Conservation (phyloP, 2,113 vertebrate species). For the Eleginops maclovinus region DNA sequence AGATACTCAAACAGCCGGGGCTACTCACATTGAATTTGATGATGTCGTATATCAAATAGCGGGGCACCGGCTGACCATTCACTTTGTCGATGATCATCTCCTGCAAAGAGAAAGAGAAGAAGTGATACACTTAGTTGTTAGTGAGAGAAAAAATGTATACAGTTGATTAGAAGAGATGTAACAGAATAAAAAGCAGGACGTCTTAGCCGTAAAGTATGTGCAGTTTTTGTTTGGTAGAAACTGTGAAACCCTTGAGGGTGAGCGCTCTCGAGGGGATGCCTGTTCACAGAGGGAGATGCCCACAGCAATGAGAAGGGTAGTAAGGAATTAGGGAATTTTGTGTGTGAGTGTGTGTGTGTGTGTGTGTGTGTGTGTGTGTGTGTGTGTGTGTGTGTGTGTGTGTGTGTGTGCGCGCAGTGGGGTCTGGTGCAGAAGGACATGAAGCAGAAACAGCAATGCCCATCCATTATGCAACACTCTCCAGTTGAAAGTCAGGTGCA, state of each 20-base stretch:
- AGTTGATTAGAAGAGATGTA: background rate
- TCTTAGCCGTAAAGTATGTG: background rate
- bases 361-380: constrained; percentile 8
- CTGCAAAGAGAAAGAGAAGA: constrained; percentile 81
- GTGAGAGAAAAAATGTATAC: background rate
- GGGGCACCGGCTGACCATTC: constrained; percentile 94
- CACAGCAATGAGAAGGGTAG: constrained; percentile 30
- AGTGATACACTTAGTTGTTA: background rate
- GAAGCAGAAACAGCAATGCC: constrained; percentile 70
- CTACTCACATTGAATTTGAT: constrained; percentile 98
- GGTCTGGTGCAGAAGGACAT: constrained; percentile 21
- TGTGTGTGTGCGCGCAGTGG: constrained; percentile 1
- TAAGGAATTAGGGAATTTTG: constrained; percentile 23
- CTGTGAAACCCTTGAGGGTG: constrained; percentile 8
- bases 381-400: constrained; percentile 14
- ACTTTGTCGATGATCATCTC: constrained; percentile 99
- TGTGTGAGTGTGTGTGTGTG: background rate
- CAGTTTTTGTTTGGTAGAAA: constrained; percentile 3
- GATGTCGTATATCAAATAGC: constrained; percentile 99
- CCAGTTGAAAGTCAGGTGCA: constrained; percentile 66
- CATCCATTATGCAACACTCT: constrained; percentile 76
- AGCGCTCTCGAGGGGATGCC: constrained; percentile 23
- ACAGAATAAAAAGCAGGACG: background rate
- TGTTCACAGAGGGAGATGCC: constrained; percentile 47
- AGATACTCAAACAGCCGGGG: constrained; percentile 10